Evolutionary conservation across 2,797 vertebrate genomes (phyloP), one percentile per base, ranked within the genome.

Genomic region (Darevskia nairensis): DNA sequence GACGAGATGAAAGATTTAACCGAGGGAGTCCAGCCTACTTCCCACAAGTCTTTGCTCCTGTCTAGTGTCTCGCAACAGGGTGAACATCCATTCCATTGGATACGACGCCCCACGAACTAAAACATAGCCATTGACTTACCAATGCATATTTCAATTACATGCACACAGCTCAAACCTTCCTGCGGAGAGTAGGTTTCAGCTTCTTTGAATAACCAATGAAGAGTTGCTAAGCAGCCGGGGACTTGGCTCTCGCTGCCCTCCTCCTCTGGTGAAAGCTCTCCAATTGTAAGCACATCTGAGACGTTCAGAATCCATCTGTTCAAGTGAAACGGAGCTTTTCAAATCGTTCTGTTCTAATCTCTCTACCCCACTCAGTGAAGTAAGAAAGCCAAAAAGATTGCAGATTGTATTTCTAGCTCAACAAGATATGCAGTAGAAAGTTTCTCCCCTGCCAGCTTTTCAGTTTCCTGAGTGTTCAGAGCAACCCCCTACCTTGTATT

Each of bases 161-260:
- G 19, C 0, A 10, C 17, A 17, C 39, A 68, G 23, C 32, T 68
- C 39, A 25, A 82, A 46, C 35, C 35, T n/a, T 25, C 29, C 32
- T 29, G 25, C 21, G 25, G 1, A 59, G 81, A 41, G 46, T 82
- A 44, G 19, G 35, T 69, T 71, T 61, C 69, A 86, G 27, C 29
- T 32, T 86, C 15, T 82, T 13, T 71, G 82, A 78, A 88, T 79
- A 80, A 35, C 25, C 50, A 35, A 13, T 79, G 50, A 81, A 72
- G 75, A 64, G 41, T 83, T 80, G 29, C n/a, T 83, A 79, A 83
- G 80, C 39, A 79, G 46, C 81, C 50, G 64, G 46, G 66, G 32
- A 3, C 82, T 82, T 77, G 44, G 32, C 71, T 55, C 59, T 39
- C 39, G 1, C 6, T 23, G 41, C 32, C 50, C 21, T 69, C 50